These are phyloP conservation scores for Miniopterus natalensis DNA, from an alignment of 2,113 vertebrate species.

Conservation along the genomic window DNA sequence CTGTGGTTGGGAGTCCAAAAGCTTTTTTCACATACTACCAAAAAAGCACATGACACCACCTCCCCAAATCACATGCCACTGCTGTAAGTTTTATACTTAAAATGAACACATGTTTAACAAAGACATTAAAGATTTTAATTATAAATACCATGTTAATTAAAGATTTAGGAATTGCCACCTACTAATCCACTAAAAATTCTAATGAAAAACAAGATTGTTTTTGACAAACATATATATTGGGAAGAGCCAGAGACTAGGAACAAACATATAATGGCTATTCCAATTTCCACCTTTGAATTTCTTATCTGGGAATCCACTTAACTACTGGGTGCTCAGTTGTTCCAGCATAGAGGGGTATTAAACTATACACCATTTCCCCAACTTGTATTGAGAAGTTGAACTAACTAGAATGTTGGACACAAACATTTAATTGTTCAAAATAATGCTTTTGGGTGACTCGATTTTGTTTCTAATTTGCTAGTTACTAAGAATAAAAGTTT, in stretches of 20 bases:
- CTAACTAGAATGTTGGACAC: neutral
- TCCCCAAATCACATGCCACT: neutral
- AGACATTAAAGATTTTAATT: slow-evolving; percentile 34
- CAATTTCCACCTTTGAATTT: slow-evolving; percentile 24
- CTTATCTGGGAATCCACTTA: neutral
- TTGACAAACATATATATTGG: neutral
- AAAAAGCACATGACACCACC: neutral
- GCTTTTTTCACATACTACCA: neutral
- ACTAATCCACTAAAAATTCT: slow-evolving; percentile 47
- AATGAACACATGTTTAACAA: slow-evolving; percentile 24
- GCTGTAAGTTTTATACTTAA: neutral
- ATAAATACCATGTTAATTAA: neutral
- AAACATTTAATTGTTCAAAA: slow-evolving; percentile 42
- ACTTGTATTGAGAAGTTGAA: neutral
- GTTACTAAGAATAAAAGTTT: slow-evolving; percentile 17
- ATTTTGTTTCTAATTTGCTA: slow-evolving; percentile 54
- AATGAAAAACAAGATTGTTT: slow-evolving; percentile 24
- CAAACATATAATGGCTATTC: neutral
- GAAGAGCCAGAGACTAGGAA: slow-evolving; percentile 37
- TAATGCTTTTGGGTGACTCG: neutral
- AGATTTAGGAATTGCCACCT: neutral
- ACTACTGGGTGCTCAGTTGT: neutral
- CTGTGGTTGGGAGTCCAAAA: neutral
- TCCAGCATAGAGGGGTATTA: neutral
- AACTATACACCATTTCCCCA: neutral